A percentile compares a stretch with the other conserved stretches of the same genome.
phyloP scores from a whole-genome alignment of 1,140 invertebrate species.

The Lysiphlebus fabarum region DNA sequence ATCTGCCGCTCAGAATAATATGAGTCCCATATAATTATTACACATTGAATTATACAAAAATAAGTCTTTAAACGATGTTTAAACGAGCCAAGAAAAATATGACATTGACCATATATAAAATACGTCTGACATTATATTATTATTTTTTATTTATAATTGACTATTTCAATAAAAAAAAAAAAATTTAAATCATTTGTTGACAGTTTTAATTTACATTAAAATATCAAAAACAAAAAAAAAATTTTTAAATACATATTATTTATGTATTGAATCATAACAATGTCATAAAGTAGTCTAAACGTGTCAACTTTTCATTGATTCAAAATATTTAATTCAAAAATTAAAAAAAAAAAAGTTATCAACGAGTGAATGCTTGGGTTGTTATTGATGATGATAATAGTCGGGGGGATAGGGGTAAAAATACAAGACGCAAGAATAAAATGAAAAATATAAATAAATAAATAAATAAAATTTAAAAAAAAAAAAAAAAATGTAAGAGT shows the following conservation, averaged over 20 bases:
- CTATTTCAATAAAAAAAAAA: too few relatives aligned
- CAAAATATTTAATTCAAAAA: slow-evolving; percentile 47
- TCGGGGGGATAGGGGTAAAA: neutral
- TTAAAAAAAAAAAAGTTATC: slow-evolving; percentile 5
- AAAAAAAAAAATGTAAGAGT: neutral
- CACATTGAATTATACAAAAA: slow-evolving; percentile 16
- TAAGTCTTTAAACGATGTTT: slow-evolving; percentile 20
- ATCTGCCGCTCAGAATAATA: slow-evolving; percentile 14
- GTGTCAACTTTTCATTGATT: slow-evolving; percentile 34
- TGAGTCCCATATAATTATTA: slow-evolving; percentile 22
- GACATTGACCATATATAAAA: too few relatives aligned
- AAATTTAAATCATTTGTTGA: too few relatives aligned
- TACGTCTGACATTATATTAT: too few relatives aligned
- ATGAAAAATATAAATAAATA: neutral
- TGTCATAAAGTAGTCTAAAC: too few relatives aligned
- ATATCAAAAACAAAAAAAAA: too few relatives aligned
- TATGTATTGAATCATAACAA: too few relatives aligned
- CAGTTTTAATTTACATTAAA: too few relatives aligned
- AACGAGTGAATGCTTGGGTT: too few relatives aligned
- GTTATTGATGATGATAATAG: too few relatives aligned
- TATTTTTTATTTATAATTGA: too few relatives aligned
- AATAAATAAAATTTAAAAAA: slow-evolving; percentile 12
- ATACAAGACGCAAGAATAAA: slow-evolving; percentile 5
- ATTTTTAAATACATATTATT: too few relatives aligned
- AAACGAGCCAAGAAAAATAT: neutral